Evolutionary conservation across 2,888 invertebrate species (phyloP), one percentile per base, ranked within the genome.

Genomic region (Brachyptera putata): DNA sequence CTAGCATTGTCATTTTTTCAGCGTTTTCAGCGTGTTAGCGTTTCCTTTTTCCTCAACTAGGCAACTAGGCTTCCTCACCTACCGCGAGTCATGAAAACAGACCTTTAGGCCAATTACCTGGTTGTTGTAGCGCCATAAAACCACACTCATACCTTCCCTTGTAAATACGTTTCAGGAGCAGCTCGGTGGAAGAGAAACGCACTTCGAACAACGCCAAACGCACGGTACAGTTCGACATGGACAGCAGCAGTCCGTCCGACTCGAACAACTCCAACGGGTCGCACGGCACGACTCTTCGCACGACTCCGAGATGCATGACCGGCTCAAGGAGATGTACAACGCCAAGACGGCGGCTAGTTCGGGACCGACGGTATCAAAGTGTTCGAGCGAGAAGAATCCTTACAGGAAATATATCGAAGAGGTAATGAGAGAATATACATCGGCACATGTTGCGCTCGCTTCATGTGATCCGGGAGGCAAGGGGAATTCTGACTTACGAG

Each of bases 191-290:
- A 37, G 61, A 43, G 16, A 59, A 46, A 43, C 25, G 43, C 5
- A 24, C 24, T 2, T 21, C 24, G 13, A 46, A 53, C 24, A 37
- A 57, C 58, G 30, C 30, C 24, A 61, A 61, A 26, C 60, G 58
- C 24, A 58, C 58, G 26, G 61, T 66, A 4, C 65, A 67, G 3
- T 68, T 67, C 61, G 68, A 67, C 49, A 72, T 71, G 9, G 70
- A 71, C 58, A 69, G 61, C 36, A 70, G 73, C 7, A 79, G 78
- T 67, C 78, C 80, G 1, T 76, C 77, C 0, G 80, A 80, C 60
- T 76, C 76, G 61, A 77, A 74, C 66, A 76, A 74, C 67, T 73
- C 75, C 1, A 71, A 60, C 36, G 34, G 50, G 25, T 63, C 65
- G 39, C 60, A 50, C 34, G 57, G 46, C 2, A 34, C 57, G 13